phyloP scores from a whole-genome alignment of 2,888 invertebrate species.

The Polyommatus icarus region DNA sequence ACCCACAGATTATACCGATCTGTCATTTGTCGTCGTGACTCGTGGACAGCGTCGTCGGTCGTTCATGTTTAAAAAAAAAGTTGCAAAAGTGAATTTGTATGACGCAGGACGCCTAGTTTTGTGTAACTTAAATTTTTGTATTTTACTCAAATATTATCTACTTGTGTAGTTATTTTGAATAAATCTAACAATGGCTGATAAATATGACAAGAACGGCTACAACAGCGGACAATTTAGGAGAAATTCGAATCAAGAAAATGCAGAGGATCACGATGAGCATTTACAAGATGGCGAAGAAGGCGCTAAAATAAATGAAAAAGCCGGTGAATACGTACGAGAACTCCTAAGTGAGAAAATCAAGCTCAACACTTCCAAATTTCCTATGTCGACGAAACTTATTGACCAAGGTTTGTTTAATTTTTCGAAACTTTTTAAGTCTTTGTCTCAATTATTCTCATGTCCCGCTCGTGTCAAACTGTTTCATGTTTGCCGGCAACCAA shows the following conservation, averaged over 20 bases:
- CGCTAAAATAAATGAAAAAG: slow-evolving; percentile 84
- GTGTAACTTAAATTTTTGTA: slow-evolving; percentile 26
- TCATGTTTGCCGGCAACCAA: slow-evolving; percentile 4
- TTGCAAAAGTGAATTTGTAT: slow-evolving; percentile 7
- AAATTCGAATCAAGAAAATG: slow-evolving; percentile 58
- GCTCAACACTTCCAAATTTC: slow-evolving; percentile 84
- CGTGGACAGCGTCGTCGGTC: too few relatives aligned
- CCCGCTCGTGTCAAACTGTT: background rate
- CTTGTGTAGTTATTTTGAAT: slow-evolving; percentile 3
- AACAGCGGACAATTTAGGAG: slow-evolving; percentile 74
- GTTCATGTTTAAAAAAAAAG: background rate
- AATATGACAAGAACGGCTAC: slow-evolving; percentile 72
- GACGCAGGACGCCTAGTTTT: slow-evolving; percentile 34
- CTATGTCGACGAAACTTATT: slow-evolving; percentile 84
- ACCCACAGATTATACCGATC: too few relatives aligned
- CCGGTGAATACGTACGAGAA: slow-evolving; percentile 88
- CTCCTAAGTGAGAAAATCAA: slow-evolving; percentile 85
- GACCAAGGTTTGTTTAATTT: slow-evolving; percentile 83
- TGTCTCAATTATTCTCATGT: background rate
- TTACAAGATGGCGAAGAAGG: slow-evolving; percentile 79
- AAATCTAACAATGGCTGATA: slow-evolving; percentile 55
- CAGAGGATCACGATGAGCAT: slow-evolving; percentile 50
- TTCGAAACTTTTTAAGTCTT: background rate
- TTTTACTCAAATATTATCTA: slow-evolving; percentile 32
- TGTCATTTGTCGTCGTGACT: too few relatives aligned